These are phyloP conservation scores for Fragum whitleyi DNA, from an alignment of 2,888 invertebrate genomes.

Conservation along the genomic window DNA sequence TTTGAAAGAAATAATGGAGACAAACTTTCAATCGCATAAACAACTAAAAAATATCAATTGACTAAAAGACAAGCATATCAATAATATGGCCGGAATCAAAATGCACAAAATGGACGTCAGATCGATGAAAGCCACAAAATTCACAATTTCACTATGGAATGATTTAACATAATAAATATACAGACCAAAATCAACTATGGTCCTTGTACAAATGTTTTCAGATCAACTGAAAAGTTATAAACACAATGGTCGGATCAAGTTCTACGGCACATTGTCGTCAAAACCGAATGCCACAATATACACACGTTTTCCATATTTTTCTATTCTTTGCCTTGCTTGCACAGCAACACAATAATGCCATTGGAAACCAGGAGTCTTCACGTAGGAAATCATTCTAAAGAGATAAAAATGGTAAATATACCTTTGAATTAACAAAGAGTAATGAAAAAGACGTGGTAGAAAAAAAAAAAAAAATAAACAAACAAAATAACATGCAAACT, in stretches of 20 bases:
- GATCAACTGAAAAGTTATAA: not conserved
- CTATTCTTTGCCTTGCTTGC: constrained; percentile 16
- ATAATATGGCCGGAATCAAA: not conserved
- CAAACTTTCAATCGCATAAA: too few species aligned
- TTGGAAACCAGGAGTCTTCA: constrained; percentile 7
- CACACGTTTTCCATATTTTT: constrained; percentile 24
- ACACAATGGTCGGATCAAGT: not conserved
- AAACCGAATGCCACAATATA: constrained; percentile 15
- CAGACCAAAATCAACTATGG: too few species aligned
- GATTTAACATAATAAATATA: too few species aligned
- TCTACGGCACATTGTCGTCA: not conserved
- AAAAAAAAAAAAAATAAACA: too few species aligned
- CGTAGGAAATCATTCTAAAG: constrained; percentile 10
- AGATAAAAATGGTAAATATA: too few species aligned
- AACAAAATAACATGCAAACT: too few species aligned
- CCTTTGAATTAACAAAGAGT: too few species aligned
- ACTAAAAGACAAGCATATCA: too few species aligned
- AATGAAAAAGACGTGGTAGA: too few species aligned
- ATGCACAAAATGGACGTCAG: not conserved
- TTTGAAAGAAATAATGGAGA: too few species aligned
- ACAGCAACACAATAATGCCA: constrained; percentile 21
- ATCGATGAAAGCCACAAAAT: not conserved
- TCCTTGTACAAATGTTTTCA: too few species aligned
- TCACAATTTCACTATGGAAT: not conserved
- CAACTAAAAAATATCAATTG: too few species aligned